phyloP scores from a whole-genome alignment of 2,113 vertebrate species.

The Dipodomys ordii region DNA sequence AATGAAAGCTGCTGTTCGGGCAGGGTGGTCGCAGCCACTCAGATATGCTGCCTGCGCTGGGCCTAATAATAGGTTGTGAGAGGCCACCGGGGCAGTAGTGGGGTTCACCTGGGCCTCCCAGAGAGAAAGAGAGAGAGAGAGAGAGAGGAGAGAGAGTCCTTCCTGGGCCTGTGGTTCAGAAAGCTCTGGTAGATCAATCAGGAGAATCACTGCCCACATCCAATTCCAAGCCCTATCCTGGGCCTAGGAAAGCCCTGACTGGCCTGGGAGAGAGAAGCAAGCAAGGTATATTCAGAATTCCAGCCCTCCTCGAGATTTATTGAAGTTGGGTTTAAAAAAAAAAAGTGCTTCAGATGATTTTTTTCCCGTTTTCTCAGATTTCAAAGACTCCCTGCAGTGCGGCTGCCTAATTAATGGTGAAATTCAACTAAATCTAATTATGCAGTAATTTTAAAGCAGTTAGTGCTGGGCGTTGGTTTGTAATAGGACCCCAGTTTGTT shows the following conservation, averaged over 20 bases:
- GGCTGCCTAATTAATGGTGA: constrained; percentile 91
- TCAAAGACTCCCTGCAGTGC: constrained; percentile 89
- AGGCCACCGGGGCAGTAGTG: constrained; percentile 18
- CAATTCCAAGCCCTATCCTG: constrained; percentile 64
- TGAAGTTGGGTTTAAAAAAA: constrained; percentile 86
- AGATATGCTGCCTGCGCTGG: neutral
- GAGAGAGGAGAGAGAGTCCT: neutral
- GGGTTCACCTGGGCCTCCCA: constrained; percentile 14
- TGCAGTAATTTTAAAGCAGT: constrained; percentile 92
- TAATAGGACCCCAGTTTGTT: constrained; percentile 87
- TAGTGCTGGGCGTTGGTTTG: constrained; percentile 89
- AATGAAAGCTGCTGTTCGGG: neutral
- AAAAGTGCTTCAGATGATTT: constrained; percentile 89
- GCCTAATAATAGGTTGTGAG: neutral
- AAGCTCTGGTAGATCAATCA: neutral
- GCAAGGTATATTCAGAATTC: constrained; percentile 81
- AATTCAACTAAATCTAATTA: constrained; percentile 92
- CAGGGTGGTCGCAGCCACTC: constrained; percentile 30
- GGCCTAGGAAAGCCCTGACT: constrained; percentile 75
- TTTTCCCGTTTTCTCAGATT: constrained; percentile 90
- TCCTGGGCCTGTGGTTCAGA: neutral
- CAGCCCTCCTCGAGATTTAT: constrained; percentile 87
- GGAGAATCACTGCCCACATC: constrained; percentile 34
- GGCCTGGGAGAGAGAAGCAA: constrained; percentile 70
- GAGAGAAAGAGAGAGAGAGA: too few relatives aligned